Conservation (phyloP, 2,888 invertebrate species). For the Xestia xanthographa region DNA sequence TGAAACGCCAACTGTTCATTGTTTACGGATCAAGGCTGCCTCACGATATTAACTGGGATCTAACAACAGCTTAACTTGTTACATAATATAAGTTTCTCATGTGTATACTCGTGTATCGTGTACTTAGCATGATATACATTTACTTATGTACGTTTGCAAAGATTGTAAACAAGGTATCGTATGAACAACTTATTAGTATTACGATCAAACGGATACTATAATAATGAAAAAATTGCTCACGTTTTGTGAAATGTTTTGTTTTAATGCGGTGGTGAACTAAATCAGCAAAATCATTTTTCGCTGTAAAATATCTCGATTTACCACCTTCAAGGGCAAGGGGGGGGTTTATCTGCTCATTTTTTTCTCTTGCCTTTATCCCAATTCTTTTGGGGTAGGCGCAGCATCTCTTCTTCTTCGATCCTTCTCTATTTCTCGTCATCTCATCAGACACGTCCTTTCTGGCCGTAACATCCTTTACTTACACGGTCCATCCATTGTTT, state of each 20-base stretch:
- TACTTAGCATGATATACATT: conserved; percentile 18
- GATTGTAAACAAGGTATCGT: conserved; percentile 41
- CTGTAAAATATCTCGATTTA: conserved; percentile 8
- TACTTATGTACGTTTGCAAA: conserved; percentile 24
- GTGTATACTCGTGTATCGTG: conserved; percentile 26
- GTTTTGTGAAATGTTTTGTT: conserved; percentile 31
- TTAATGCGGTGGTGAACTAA: neutral
- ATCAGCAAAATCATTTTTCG: neutral
- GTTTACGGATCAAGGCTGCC: conserved; percentile 61
- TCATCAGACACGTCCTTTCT: too few relatives aligned
- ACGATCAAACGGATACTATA: conserved; percentile 31
- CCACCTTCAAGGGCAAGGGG: too few relatives aligned
- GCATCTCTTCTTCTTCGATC: too few relatives aligned
- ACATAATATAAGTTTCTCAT: conserved; percentile 38
- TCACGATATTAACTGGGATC: conserved; percentile 52
- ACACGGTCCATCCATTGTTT: too few relatives aligned
- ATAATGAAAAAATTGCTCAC: conserved; percentile 31
- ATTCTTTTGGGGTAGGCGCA: too few relatives aligned
- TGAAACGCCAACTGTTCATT: conserved; percentile 56
- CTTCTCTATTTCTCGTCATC: too few relatives aligned
- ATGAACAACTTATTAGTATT: conserved; percentile 38
- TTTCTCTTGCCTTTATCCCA: too few relatives aligned
- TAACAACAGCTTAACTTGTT: conserved; percentile 53
- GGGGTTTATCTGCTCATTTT: too few relatives aligned
- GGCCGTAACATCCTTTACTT: too few relatives aligned